A percentile compares a stretch with the other conserved stretches of the same genome.
phyloP scores from a whole-genome alignment of 2,888 invertebrate genomes.

The Xanthia togata region DNA sequence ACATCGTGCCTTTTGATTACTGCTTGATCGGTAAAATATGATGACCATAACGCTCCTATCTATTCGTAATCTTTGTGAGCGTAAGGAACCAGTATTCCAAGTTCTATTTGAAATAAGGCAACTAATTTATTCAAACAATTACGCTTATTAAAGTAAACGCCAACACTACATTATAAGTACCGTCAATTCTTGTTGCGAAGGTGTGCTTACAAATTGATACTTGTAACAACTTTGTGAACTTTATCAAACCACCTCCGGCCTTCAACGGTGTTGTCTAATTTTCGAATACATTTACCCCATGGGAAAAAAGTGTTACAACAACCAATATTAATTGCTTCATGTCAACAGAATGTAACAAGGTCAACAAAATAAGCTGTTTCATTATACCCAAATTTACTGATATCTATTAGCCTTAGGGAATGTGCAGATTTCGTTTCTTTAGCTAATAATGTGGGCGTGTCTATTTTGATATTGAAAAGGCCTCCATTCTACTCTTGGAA shows the following conservation, averaged over 20 bases:
- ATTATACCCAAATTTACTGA: constrained; percentile 39
- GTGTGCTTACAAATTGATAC: constrained; percentile 41
- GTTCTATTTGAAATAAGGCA: not conserved
- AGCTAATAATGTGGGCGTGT: constrained; percentile 26
- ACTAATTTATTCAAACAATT: constrained; percentile 8
- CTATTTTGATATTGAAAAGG: constrained; percentile 41
- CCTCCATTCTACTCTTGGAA: constrained; percentile 49
- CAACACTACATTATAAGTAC: constrained; percentile 9
- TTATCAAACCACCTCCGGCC: constrained; percentile 29
- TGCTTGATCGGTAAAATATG: not conserved
- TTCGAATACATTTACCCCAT: constrained; percentile 3
- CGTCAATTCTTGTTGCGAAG: constrained; percentile 12
- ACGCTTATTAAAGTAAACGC: constrained; percentile 16
- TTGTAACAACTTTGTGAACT: constrained; percentile 48
- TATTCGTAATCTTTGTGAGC: not conserved
- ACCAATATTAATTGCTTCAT: constrained; percentile 33
- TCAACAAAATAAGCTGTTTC: constrained; percentile 38
- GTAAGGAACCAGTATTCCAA: not conserved
- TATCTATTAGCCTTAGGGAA: constrained; percentile 44
- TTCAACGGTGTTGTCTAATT: constrained; percentile 27
- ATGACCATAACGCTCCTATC: not conserved
- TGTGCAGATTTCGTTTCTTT: constrained; percentile 32
- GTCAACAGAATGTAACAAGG: constrained; percentile 50
- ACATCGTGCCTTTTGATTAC: not conserved
- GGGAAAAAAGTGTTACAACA: constrained; percentile 40